These are phyloP conservation scores for Bombycilla garrulus DNA, from an alignment of 2,113 vertebrate genomes.

Conservation along the genomic window DNA sequence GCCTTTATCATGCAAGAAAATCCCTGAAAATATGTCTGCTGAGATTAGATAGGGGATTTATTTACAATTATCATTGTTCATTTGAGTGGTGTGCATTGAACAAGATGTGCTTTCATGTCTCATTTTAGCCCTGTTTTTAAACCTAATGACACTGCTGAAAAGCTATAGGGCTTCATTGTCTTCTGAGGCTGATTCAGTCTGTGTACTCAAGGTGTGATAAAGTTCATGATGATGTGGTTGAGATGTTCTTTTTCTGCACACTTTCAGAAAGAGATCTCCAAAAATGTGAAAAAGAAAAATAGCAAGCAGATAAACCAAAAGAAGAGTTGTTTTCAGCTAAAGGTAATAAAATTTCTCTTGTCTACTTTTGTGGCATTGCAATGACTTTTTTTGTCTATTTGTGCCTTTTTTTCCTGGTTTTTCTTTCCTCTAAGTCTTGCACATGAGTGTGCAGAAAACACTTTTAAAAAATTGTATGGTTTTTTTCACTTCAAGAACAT, in stretches of 20 bases:
- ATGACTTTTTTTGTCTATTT: background rate
- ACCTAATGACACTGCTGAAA: background rate
- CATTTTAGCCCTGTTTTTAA: background rate
- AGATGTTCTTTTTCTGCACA: background rate
- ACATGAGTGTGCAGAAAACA: background rate
- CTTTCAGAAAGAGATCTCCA: background rate
- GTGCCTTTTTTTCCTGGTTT: background rate
- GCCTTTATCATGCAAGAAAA: background rate
- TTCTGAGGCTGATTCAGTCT: background rate
- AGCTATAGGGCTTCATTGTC: background rate
- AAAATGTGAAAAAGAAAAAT: background rate
- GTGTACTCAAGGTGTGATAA: background rate
- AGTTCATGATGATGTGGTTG: background rate
- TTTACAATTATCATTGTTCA: background rate
- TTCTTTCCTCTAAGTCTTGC: background rate
- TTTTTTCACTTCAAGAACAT: background rate
- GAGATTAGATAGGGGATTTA: background rate
- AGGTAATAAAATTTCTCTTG: background rate
- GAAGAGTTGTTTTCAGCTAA: background rate
- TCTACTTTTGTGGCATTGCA: background rate
- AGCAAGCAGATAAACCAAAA: background rate
- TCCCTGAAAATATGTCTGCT: background rate
- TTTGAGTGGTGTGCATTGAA: background rate
- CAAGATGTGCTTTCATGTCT: background rate
- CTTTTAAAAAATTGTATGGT: background rate